Conservation (phyloP, 2,888 invertebrate genomes). For the Melieria crassipennis region DNA sequence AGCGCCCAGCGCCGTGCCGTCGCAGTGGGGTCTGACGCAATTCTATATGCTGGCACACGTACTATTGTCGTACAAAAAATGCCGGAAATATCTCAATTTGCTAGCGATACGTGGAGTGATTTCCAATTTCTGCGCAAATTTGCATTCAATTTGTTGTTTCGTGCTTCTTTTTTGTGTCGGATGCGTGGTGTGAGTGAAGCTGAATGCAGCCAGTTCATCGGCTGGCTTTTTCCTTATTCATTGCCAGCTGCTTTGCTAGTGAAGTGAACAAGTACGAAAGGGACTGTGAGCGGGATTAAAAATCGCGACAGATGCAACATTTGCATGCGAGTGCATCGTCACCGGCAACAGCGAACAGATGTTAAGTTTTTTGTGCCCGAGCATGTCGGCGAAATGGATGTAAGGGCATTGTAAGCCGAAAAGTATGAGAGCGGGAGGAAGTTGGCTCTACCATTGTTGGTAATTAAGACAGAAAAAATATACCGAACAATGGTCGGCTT, state of each 20-base stretch:
- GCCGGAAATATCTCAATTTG: constrained; percentile 47
- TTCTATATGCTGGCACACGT: not conserved
- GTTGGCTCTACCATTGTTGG: too few species aligned
- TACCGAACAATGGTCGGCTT: too few species aligned
- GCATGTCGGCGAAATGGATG: too few species aligned
- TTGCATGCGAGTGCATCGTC: constrained; percentile 5
- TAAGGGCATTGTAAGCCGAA: too few species aligned
- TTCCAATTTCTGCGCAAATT: constrained; percentile 40
- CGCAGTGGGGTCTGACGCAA: too few species aligned
- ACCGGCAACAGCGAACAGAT: not conserved
- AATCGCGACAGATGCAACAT: constrained; percentile 25
- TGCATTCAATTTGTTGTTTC: constrained; percentile 26
- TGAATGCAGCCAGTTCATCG: not conserved
- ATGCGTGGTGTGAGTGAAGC: too few species aligned
- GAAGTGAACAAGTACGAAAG: constrained; percentile 4
- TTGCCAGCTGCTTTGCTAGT: not conserved
- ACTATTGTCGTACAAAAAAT: constrained; percentile 37
- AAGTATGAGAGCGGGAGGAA: too few species aligned
- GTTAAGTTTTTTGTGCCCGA: too few species aligned
- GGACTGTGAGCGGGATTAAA: not conserved
- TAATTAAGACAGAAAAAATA: too few species aligned
- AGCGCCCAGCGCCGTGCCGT: too few species aligned
- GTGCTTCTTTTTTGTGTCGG: constrained; percentile 3
- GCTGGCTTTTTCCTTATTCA: not conserved
- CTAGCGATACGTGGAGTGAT: constrained; percentile 44